Conservation (phyloP, 1,140 invertebrate genomes). For the Oscheius sp. region DNA sequence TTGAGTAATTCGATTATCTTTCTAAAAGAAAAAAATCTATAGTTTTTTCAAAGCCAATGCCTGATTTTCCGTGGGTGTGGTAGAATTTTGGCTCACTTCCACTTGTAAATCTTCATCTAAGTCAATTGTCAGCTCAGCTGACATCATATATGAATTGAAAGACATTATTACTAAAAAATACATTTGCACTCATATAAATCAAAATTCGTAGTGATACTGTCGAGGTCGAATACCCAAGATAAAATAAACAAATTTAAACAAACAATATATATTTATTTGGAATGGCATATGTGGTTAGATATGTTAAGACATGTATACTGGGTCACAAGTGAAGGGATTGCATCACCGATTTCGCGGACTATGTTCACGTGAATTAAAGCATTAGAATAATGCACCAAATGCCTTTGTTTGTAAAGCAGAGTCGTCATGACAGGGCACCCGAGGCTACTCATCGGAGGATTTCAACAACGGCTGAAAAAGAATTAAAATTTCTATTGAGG, state of each 20-base stretch:
- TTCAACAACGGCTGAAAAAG: not conserved
- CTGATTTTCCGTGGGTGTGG: not conserved
- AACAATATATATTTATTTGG: not conserved
- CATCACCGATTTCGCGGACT: too few relatives aligned
- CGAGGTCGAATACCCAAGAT: too few relatives aligned
- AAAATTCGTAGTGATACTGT: too few relatives aligned
- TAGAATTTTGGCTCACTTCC: not conserved
- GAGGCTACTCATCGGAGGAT: not conserved
- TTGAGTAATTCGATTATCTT: not conserved
- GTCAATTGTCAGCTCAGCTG: not conserved
- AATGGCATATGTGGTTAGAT: not conserved
- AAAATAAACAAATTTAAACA: too few relatives aligned
- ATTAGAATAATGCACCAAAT: not conserved
- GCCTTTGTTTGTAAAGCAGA: too few relatives aligned
- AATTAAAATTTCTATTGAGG: not conserved
- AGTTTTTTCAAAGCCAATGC: not conserved
- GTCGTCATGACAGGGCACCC: too few relatives aligned
- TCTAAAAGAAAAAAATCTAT: not conserved
- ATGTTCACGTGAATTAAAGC: slow-evolving; percentile 1
- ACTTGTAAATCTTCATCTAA: not conserved
- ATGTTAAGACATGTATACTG: too few relatives aligned
- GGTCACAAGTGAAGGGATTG: too few relatives aligned
- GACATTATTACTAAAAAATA: too few relatives aligned
- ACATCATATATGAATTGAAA: not conserved
- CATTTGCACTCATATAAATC: too few relatives aligned